Base-by-base conservation (phyloP, 2,888 invertebrate species). In the Criorhina ranunculi region DNA sequence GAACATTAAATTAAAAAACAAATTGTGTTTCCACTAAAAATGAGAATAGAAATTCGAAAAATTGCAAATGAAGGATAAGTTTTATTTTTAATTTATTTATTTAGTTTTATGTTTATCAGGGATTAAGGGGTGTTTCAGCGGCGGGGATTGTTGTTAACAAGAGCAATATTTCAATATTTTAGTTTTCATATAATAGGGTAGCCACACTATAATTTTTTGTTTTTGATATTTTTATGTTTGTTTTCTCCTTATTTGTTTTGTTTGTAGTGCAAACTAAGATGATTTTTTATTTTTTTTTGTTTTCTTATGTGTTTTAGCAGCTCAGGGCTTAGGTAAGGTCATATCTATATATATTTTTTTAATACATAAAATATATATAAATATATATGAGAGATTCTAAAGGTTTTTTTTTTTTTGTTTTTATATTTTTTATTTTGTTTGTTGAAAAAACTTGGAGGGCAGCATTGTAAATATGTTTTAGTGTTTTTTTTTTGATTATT, bases 291-390 rank as follows among this genome's bases (percentile, higher is more conserved):
- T 69, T 72, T 53, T 40, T 40, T 86, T 24, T 59, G 86, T 42
- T 76, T 85, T 46, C 80, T n/a, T n/a, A n/a, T 64, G 80, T 82
- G 37, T 77, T 55, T 85, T 80, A 83, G 85, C 85, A 85, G 85
- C 85, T 85, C 80, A 77, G 72, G 85, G 85, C 79, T 79, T 79
- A 79, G 75, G 75, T 59, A 70, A 75, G 85, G 75, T 85, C 70
- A 67, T 60, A 67, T 73, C 69, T 85, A 87, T 82, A 82, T 86
- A 75, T 76, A 82, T 87, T 69, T 81, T 78, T 81, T 85, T 78
- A n/a, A 79, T 76, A 81, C 88, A 87, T 88, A 88, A 87, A 87
- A 88, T 89, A 88, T 89, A 88, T 90, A 89, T 90, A 90, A 89
- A 89, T 89, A 86, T 89, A 86, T 86, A 72, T 81, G 72, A 77